Conservation (phyloP, 1,140 invertebrate genomes). For the Leptinotarsa defecta region DNA sequence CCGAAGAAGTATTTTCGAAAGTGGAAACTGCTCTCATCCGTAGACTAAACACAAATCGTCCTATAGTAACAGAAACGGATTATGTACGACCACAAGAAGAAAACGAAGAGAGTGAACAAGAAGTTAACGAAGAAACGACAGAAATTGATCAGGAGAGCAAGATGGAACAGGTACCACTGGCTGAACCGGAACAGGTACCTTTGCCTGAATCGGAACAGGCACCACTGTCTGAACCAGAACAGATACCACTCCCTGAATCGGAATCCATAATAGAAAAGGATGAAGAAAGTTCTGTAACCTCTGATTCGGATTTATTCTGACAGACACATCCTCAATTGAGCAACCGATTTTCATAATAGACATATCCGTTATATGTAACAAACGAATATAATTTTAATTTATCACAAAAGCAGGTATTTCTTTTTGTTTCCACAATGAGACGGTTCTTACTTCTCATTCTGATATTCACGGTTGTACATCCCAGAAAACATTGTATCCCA, state of each 20-base stretch:
- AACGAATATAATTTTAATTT: neutral
- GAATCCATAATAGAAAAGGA: neutral
- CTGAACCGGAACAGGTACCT: too few relatives aligned
- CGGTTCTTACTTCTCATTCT: neutral
- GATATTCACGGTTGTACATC: neutral
- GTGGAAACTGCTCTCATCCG: conserved; percentile 19
- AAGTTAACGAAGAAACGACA: neutral
- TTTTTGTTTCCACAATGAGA: neutral
- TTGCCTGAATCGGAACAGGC: neutral
- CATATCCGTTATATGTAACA: neutral
- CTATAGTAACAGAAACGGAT: conserved; percentile 21
- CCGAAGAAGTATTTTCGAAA: conserved; percentile 3
- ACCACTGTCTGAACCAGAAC: neutral
- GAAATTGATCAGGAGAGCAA: neutral
- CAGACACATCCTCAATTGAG: conserved; percentile 6
- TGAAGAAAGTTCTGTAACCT: neutral
- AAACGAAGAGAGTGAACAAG: neutral
- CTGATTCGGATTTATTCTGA: neutral
- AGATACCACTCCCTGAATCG: neutral
- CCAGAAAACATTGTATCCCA: neutral
- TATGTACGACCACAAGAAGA: conserved; percentile 15
- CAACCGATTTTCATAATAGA: neutral
- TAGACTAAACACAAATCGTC: conserved; percentile 3
- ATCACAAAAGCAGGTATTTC: neutral
- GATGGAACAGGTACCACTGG: too few relatives aligned